Evolutionary conservation across 53 echinoderm and acorn worm species (phyloP).

Genomic region (Actinopyga echinites): DNA sequence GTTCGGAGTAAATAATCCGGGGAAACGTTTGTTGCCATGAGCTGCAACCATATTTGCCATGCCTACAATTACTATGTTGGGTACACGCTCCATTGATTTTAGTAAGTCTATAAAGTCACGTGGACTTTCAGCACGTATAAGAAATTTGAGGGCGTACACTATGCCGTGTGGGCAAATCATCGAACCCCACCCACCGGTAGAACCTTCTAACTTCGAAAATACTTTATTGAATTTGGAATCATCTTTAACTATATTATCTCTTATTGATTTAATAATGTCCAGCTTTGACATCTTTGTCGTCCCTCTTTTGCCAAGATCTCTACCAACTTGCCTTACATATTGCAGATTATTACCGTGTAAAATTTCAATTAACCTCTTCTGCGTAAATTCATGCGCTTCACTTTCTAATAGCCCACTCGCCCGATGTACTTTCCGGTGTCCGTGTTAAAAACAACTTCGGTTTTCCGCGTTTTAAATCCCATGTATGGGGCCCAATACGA

Average conservation of each 20-base stretch:
- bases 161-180: constrained; percentile 30
- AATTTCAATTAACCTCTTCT: constrained; percentile 17
- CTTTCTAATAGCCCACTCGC: not conserved
- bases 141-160: constrained; percentile 12
- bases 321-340: constrained; percentile 1
- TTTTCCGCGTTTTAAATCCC: not conserved
- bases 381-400: constrained; percentile 17
- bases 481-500: constrained; percentile 13
- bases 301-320: constrained; percentile 2
- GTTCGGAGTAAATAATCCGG: not conserved
- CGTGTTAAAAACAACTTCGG: not conserved
- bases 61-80: constrained; percentile 20
- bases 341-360: not conserved
- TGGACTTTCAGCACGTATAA: constrained; percentile 24
- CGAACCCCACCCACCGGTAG: constrained; percentile 28
- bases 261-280: constrained; percentile 1
- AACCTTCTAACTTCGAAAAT: constrained; percentile 18
- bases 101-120: constrained; percentile 18
- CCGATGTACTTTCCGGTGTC: constrained; percentile 18
- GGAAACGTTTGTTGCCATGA: constrained; percentile 20
- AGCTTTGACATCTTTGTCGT: constrained; percentile 2
- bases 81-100: constrained; percentile 1
- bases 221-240: constrained; percentile 13
- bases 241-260: constrained; percentile 13
- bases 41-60: constrained; percentile 40